A percentile compares a stretch with the other conserved stretches of the same genome.
phyloP scores from a whole-genome alignment of 2,888 invertebrate species.

The Nomada hirtipes region DNA sequence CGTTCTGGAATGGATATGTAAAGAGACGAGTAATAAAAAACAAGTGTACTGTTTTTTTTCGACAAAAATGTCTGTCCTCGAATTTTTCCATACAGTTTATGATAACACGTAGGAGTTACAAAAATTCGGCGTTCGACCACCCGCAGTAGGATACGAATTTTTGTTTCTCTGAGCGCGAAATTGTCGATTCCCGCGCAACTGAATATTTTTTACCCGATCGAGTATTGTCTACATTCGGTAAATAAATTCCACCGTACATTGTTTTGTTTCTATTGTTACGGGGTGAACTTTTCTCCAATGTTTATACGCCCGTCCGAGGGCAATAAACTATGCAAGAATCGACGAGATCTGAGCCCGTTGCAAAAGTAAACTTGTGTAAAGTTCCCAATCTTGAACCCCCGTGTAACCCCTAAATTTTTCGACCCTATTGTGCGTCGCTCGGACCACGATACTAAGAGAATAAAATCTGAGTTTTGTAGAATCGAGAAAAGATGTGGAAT shows the following conservation, averaged over 20 bases:
- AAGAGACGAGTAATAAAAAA: too few relatives aligned
- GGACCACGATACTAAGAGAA: too few relatives aligned
- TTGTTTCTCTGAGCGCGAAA: not conserved
- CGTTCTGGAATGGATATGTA: too few relatives aligned
- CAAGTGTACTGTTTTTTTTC: not conserved
- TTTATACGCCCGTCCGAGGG: not conserved
- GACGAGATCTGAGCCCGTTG: not conserved
- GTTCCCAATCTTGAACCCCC: not conserved
- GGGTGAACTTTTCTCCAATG: not conserved
- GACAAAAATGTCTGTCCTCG: not conserved
- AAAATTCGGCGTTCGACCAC: not conserved
- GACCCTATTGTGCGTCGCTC: too few relatives aligned
- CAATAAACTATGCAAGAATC: constrained; percentile 12
- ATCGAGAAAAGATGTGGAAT: too few relatives aligned
- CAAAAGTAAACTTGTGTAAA: not conserved
- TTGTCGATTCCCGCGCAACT: not conserved
- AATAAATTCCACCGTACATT: constrained; percentile 9
- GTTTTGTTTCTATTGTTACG: constrained; percentile 12
- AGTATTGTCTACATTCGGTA: not conserved
- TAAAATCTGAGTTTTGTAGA: too few relatives aligned
- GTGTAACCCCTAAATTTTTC: not conserved
- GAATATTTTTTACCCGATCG: constrained; percentile 4
- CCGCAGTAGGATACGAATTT: constrained; percentile 6
- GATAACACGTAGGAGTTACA: not conserved
- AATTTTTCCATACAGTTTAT: not conserved